Conservation (phyloP, 2,888 invertebrate genomes). For the Drosophila imparisetae region DNA sequence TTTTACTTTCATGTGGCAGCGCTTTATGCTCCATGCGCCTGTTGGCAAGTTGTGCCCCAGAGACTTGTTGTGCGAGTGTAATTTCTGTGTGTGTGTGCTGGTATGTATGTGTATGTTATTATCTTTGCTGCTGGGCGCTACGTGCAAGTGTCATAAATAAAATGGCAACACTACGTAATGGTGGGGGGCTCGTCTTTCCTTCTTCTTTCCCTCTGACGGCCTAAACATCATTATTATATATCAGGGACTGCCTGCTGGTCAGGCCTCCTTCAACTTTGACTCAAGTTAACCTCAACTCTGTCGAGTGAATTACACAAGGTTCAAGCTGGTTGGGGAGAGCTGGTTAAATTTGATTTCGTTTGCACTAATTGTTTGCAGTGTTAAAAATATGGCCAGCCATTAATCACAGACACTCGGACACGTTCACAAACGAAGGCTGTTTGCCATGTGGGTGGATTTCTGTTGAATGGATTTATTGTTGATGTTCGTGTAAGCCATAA, state of each 20-base stretch:
- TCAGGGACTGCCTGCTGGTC: conserved; percentile 19
- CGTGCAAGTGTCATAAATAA: conserved; percentile 78
- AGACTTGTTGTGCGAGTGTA: conserved; percentile 72
- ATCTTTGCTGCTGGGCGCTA: conserved; percentile 74
- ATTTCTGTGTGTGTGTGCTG: conserved; percentile 48
- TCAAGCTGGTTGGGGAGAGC: conserved; percentile 12
- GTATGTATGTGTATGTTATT: conserved; percentile 57
- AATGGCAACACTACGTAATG: conserved; percentile 64
- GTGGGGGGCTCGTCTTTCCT: neutral
- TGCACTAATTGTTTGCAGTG: conserved; percentile 71
- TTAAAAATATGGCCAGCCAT: conserved; percentile 64
- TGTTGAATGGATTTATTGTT: conserved; percentile 56
- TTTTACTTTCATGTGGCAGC: conserved; percentile 68
- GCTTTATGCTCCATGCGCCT: conserved; percentile 73
- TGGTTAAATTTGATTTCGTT: conserved; percentile 75
- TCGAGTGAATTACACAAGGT: conserved; percentile 50
- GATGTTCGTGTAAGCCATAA: conserved; percentile 69
- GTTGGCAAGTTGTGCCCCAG: conserved; percentile 77
- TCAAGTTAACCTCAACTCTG: conserved; percentile 6
- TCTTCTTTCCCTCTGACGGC: conserved; percentile 28
- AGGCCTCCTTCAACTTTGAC: neutral
- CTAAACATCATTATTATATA: conserved; percentile 72
- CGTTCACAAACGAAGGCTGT: conserved; percentile 11
- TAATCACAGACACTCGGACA: conserved; percentile 64
- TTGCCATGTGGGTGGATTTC: neutral